phyloP scores from a whole-genome alignment of 1,140 invertebrate genomes.

The Araneus ventricosus region DNA sequence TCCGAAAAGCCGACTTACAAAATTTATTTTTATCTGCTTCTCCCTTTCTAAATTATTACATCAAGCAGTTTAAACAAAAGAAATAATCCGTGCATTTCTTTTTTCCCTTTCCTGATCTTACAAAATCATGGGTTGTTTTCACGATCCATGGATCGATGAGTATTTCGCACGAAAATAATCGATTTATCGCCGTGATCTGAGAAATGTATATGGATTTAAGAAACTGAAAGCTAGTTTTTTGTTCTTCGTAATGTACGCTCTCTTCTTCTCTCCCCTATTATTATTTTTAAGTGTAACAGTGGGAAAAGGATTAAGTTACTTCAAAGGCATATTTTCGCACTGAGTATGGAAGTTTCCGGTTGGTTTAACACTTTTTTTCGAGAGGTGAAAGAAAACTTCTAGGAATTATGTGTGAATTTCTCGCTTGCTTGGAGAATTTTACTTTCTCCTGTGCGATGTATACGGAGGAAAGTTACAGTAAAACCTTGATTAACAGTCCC shows the following conservation, averaged over 20 bases:
- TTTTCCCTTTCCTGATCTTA: background rate
- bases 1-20: too few species aligned
- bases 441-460: too few species aligned
- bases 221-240: background rate
- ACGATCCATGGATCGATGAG: background rate
- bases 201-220: background rate
- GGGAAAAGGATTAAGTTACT: background rate
- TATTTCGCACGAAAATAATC: constrained; percentile 9
- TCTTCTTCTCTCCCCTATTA: background rate
- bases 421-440: background rate
- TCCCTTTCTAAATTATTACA: background rate
- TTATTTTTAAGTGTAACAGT: background rate
- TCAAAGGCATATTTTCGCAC: background rate
- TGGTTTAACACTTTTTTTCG: too few species aligned
- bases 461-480: too few species aligned
- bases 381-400: background rate
- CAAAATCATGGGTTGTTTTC: background rate
- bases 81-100: background rate
- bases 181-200: background rate
- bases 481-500: too few species aligned
- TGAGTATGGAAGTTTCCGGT: background rate
- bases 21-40: too few species aligned
- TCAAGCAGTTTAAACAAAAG: background rate
- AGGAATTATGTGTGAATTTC: background rate
- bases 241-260: background rate